phyloP scores from a whole-genome alignment of 1,140 invertebrate genomes.

The Venustaconcha ellipsiformis region DNA sequence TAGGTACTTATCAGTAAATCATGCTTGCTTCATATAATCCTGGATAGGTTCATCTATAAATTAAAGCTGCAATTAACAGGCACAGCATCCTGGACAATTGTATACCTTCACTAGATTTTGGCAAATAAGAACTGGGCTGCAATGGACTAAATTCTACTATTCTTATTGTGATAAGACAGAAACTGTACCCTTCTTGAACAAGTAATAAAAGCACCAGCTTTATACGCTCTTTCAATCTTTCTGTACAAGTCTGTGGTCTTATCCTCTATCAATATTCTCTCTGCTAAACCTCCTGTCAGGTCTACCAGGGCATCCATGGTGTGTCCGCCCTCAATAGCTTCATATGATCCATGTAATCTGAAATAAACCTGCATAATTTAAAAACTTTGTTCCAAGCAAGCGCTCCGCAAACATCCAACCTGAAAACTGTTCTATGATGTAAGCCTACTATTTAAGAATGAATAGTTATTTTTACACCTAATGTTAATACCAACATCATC shows the following conservation, averaged over 20 bases:
- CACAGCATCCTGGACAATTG: neutral
- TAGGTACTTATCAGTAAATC: too few species aligned
- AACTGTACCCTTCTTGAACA: conserved; percentile 62
- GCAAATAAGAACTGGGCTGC: neutral
- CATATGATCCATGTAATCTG: conserved; percentile 61
- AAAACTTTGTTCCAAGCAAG: neutral
- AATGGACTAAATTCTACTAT: neutral
- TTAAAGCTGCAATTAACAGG: too few species aligned
- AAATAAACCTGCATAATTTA: neutral
- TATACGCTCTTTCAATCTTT: conserved; percentile 56
- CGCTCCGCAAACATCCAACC: too few species aligned
- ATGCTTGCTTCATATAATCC: too few species aligned
- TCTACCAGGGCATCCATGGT: conserved; percentile 62
- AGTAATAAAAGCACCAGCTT: conserved; percentile 60
- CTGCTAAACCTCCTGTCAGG: conserved; percentile 60
- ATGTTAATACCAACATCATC: too few species aligned
- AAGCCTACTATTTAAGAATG: too few species aligned
- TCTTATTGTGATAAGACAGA: too few species aligned
- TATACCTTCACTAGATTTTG: neutral
- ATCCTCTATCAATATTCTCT: conserved; percentile 64
- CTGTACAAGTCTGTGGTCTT: conserved; percentile 54
- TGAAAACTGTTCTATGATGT: too few species aligned
- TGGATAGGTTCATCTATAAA: too few species aligned
- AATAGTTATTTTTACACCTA: too few species aligned
- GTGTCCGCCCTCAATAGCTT: conserved; percentile 58